Percentiles rank a stretch among this genome's conserved stretches.
Conservation (phyloP, 2,888 invertebrate genomes). For the Nasonia oneida region DNA sequence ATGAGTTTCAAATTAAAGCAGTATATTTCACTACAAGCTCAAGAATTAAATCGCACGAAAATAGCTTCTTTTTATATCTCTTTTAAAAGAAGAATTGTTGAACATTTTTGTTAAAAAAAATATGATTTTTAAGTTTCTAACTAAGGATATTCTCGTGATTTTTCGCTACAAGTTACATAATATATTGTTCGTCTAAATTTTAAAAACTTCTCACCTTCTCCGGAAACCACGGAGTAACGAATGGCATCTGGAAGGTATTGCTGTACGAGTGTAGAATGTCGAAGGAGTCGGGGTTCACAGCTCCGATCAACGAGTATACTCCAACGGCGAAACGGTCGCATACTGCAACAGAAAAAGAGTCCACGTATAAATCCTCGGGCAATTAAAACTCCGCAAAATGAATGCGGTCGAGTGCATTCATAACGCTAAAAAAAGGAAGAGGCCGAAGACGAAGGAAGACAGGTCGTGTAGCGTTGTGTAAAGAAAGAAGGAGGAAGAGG, state of each 20-base stretch:
- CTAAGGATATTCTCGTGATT: no score
- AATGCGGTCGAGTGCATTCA: background rate
- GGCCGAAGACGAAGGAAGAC: constrained; percentile 20
- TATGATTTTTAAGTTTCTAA: no score
- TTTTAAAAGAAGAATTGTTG: background rate
- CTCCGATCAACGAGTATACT: constrained; percentile 94
- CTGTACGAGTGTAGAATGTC: constrained; percentile 96
- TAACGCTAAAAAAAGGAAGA: constrained; percentile 43
- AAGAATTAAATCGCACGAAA: background rate
- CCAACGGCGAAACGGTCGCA: constrained; percentile 95
- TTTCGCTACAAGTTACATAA: no score
- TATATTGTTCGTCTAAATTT: background rate
- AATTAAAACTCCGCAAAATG: constrained; percentile 30
- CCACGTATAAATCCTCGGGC: constrained; percentile 8
- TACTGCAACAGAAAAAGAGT: constrained; percentile 81
- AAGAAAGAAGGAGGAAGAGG: background rate
- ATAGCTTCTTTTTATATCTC: no score
- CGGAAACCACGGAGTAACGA: constrained; percentile 96
- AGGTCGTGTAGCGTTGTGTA: background rate
- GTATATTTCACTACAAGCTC: background rate
- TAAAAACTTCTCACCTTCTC: constrained; percentile 86
- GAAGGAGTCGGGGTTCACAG: constrained; percentile 95
- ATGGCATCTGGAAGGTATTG: constrained; percentile 97
- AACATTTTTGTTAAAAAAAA: background rate
- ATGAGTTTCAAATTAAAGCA: constrained; percentile 21